phyloP scores from a whole-genome alignment of 2,113 vertebrate genomes.

The Gymnogyps californianus region DNA sequence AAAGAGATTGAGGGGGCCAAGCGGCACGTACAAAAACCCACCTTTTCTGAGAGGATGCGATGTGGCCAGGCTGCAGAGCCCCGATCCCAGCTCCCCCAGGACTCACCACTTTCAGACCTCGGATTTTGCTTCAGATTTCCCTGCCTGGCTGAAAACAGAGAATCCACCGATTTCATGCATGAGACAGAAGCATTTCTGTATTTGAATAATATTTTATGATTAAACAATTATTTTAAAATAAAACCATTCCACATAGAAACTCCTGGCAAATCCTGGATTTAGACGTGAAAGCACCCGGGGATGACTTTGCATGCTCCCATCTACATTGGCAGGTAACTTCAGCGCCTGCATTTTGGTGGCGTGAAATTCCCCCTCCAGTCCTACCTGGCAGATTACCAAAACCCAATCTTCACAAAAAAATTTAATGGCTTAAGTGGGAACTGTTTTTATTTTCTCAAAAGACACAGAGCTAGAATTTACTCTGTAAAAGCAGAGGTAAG shows the following conservation, averaged over 20 bases:
- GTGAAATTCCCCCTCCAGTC: neutral
- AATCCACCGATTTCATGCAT: rapidly evolving
- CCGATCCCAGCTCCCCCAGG: neutral
- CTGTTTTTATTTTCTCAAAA: neutral
- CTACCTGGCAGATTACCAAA: neutral
- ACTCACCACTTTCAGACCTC: neutral
- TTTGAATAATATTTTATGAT: neutral
- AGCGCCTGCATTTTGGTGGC: neutral
- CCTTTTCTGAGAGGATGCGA: rapidly evolving
- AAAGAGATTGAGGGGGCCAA: neutral
- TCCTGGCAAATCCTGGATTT: neutral
- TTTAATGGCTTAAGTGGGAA: neutral
- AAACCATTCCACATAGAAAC: neutral
- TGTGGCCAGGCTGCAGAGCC: neutral
- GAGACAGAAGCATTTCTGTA: neutral
- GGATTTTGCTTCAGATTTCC: neutral
- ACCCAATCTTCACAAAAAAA: neutral
- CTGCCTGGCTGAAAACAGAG: neutral
- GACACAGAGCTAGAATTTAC: neutral
- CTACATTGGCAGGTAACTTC: neutral
- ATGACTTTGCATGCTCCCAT: neutral
- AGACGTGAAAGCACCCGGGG: neutral
- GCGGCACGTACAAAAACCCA: rapidly evolving
- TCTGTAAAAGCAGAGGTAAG: neutral
- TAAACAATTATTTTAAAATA: neutral